A percentile compares a stretch with the other conserved stretches of the same genome.
These are phyloP conservation scores for Lontra canadensis DNA, from an alignment of 2,113 vertebrate genomes.

Conservation along the genomic window DNA sequence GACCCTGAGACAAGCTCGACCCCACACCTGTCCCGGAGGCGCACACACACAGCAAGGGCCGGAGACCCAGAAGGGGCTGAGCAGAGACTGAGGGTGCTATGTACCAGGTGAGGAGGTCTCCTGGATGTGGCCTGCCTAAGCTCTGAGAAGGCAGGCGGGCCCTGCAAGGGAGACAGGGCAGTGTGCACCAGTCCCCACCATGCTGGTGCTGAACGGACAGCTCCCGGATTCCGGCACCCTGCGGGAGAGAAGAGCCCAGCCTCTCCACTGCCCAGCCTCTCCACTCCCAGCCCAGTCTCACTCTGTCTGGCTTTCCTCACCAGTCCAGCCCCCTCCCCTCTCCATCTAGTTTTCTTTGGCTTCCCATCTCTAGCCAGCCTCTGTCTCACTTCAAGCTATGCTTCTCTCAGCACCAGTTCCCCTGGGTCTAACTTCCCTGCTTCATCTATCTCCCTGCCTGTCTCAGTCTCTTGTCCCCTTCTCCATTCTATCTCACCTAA, in stretches of 20 bases:
- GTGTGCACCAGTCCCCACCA: accelerated
- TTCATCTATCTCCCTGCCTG: neutral
- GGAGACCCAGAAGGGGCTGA: neutral
- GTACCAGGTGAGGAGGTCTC: neutral
- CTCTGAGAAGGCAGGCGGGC: neutral
- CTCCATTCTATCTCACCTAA: neutral
- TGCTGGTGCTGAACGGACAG: constrained; percentile 78
- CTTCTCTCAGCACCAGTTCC: neutral
- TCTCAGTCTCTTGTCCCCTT: neutral
- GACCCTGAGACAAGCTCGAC: neutral
- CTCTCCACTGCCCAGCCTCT: neutral
- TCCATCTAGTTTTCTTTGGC: neutral
- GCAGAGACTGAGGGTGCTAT: neutral
- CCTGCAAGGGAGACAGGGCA: neutral
- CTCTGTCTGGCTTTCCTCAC: neutral
- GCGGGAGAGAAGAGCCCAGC: neutral
- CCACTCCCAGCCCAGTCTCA: neutral
- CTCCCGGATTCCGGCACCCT: neutral
- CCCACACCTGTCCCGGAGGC: neutral
- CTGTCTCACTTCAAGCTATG: neutral
- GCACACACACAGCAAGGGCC: neutral
- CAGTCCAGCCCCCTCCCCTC: neutral
- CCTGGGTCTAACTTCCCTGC: neutral
- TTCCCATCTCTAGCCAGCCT: neutral
- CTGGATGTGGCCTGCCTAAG: neutral